These are phyloP conservation scores for Carassius gibelio DNA, from an alignment of 2,113 vertebrate genomes.

Conservation along the genomic window DNA sequence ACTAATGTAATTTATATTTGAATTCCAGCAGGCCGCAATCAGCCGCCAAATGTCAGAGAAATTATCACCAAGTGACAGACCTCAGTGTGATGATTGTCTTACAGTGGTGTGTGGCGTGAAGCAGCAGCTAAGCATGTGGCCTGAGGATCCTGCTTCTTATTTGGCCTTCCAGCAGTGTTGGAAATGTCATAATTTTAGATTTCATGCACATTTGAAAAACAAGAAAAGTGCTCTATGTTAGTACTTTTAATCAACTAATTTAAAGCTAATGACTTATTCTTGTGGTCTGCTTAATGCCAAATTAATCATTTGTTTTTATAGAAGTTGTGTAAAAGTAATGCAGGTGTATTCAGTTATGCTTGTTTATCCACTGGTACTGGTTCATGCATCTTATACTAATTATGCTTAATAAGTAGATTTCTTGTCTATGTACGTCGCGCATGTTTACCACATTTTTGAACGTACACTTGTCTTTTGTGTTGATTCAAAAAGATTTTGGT, in stretches of 20 bases:
- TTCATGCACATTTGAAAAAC: not conserved
- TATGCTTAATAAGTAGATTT: not conserved
- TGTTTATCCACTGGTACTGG: not conserved
- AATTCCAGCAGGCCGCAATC: constrained; percentile 18
- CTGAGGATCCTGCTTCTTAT: not conserved
- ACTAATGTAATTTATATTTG: constrained; percentile 10
- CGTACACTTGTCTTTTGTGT: not conserved
- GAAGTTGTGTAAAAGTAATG: not conserved
- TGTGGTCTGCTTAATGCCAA: not conserved
- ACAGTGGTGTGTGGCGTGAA: not conserved
- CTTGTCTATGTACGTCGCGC: not conserved
- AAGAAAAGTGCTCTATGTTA: not conserved
- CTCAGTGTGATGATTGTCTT: constrained; percentile 4
- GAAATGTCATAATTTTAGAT: not conserved
- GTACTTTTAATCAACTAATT: not conserved
- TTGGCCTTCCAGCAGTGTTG: not conserved
- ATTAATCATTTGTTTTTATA: not conserved
- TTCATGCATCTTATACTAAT: not conserved
- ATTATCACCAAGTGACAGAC: constrained; percentile 3
- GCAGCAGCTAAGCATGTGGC: constrained; percentile 1
- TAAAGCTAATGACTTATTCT: not conserved
- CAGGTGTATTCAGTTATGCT: not conserved
- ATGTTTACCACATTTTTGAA: not conserved
- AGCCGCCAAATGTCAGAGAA: constrained; percentile 19
- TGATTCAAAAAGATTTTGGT: not conserved